phyloP scores from a whole-genome alignment of 1,140 invertebrate genomes.

The Rhopalosiphum maidis region DNA sequence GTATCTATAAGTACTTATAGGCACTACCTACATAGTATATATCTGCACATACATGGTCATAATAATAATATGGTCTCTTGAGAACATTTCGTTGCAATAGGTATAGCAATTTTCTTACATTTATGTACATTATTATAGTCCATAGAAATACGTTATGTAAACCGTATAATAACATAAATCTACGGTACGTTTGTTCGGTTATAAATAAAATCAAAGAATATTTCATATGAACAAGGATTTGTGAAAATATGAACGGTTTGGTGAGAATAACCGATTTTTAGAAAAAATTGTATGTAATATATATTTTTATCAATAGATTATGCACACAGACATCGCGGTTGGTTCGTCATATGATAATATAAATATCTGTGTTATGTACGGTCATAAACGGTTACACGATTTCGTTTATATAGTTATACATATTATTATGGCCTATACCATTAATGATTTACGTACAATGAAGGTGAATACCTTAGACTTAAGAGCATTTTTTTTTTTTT shows the following conservation, averaged over 20 bases:
- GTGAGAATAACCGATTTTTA: slow-evolving; percentile 3
- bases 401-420: neutral
- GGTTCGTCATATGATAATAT: neutral
- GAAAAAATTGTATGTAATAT: neutral
- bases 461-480: neutral
- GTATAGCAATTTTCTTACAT: neutral
- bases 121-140: neutral
- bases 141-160: neutral
- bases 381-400: neutral
- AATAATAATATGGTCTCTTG: neutral
- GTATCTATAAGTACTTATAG: neutral
- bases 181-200: neutral
- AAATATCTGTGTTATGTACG: neutral
- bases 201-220: neutral
- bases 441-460: neutral
- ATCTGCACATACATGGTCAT: neutral
- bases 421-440: no score
- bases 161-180: neutral
- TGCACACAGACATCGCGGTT: neutral
- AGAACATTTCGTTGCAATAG: neutral
- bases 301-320: neutral
- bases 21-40: neutral
- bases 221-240: neutral
- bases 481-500: neutral
- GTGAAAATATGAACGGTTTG: neutral